A percentile compares a stretch with the other conserved stretches of the same genome.
phyloP scores from a whole-genome alignment of 2,113 vertebrate species.

The Chaenogobius annularis region DNA sequence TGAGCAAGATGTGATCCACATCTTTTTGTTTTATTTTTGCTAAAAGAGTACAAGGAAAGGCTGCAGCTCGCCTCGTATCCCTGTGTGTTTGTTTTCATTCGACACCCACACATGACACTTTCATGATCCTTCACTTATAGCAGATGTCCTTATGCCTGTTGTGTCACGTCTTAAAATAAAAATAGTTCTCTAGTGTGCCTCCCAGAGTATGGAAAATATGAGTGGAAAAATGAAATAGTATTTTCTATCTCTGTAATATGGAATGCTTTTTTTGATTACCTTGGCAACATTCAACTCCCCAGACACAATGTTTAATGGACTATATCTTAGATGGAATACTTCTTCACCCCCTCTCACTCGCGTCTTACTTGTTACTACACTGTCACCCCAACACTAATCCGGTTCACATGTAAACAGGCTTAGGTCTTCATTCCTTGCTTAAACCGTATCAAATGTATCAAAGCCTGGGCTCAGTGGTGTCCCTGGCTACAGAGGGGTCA shows the following conservation, averaged over 20 bases:
- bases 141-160: too few species aligned
- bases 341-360: slow-evolving; percentile 28
- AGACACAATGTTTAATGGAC: slow-evolving; percentile 9
- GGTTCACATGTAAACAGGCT: slow-evolving; percentile 85
- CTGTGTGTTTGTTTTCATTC: too few species aligned
- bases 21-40: too few species aligned
- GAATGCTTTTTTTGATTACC: not conserved
- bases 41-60: too few species aligned
- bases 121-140: too few species aligned
- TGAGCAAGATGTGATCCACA: too few species aligned
- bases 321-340: slow-evolving; percentile 23
- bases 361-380: slow-evolving; percentile 49
- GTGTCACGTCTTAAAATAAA: too few species aligned
- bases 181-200: too few species aligned
- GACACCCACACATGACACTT: too few species aligned
- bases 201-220: not conserved
- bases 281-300: not conserved
- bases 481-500: slow-evolving; percentile 80
- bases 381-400: slow-evolving; percentile 81
- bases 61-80: too few species aligned
- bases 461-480: slow-evolving; percentile 84
- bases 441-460: slow-evolving; percentile 94
- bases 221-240: not conserved
- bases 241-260: not conserved
- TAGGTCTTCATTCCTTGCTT: slow-evolving; percentile 82